Base-by-base conservation (phyloP, 2,113 vertebrate species). In the Scartelaos histophorus region DNA sequence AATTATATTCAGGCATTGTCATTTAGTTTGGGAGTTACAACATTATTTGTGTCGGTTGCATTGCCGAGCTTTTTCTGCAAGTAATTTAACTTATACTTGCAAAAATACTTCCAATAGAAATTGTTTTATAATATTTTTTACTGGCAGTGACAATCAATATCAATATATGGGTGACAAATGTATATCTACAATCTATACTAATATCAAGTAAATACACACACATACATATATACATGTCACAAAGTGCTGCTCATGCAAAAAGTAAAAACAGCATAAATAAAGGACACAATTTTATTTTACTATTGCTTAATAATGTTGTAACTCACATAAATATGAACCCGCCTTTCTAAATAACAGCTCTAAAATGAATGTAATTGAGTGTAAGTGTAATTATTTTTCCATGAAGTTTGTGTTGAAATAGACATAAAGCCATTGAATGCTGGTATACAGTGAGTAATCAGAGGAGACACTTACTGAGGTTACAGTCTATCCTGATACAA, bases 401-500 rank as follows among this genome's bases (percentile, higher is more conserved):
- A 15, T 38, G 10, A n/a, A 11, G 17, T 38, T 9, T 64, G 29
- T 64, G 13, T n/a, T 34, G 3, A 67, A 80, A 67, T 69, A 78
- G 67, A 67, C 54, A 79, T 34, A 78, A 34, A 43, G 76, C 76
- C 62, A 82, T 29, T 80, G 45, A 60, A 83, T 86, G 70, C 85
- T 58, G 77, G 71, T 78, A 25, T 25, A 88, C 72, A 75, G 80
- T 75, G 85, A 82, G 89, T 89, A 91, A 93, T 90, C 81, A 89
- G 88, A 90, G 88, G 87, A 91, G 91, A 88, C 92, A 97, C 96
- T 97, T 97, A 97, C 96, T 97, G 93, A 95, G 95, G 93, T 95
- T 95, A 95, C 96, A 97, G 95, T 96, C 95, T 96, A 97, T 95
- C 93, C 96, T 96, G 95, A 97, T 95, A 96, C 96, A 97, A 95